phyloP scores from a whole-genome alignment of 2,888 invertebrate species.

The Drosophila incognita region DNA sequence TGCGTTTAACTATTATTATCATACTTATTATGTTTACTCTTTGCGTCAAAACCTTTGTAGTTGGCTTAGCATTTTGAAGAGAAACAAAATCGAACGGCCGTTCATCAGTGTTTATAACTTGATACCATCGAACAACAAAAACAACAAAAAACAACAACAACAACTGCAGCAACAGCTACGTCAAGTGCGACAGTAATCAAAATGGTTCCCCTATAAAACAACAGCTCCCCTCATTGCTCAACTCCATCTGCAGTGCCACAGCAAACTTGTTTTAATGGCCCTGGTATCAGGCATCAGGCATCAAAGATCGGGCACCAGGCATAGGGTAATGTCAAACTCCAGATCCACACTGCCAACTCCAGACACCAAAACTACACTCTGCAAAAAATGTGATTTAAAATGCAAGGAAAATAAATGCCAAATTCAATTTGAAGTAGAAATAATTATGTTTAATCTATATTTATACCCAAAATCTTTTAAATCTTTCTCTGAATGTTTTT shows the following conservation, averaged over 20 bases:
- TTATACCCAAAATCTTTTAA: neutral
- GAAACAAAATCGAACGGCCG: conserved; percentile 23
- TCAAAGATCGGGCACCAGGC: conserved; percentile 6
- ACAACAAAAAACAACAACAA: conserved; percentile 25
- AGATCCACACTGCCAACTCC: conserved; percentile 9
- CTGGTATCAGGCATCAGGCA: conserved; percentile 37
- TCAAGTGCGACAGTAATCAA: conserved; percentile 56
- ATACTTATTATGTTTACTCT: conserved; percentile 17
- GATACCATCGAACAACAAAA: conserved; percentile 51
- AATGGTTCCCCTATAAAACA: conserved; percentile 32
- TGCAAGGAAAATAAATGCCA: neutral
- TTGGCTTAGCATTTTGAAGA: conserved; percentile 12
- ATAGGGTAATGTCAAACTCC: conserved; percentile 35
- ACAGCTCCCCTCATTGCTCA: neutral
- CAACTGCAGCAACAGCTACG: neutral
- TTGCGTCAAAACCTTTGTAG: conserved; percentile 23
- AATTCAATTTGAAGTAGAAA: neutral
- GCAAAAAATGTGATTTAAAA: neutral
- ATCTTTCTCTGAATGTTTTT: neutral
- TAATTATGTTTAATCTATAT: neutral
- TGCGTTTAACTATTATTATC: conserved; percentile 3
- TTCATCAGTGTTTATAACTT: conserved; percentile 67
- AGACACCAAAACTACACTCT: neutral
- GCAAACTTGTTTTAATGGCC: conserved; percentile 69
- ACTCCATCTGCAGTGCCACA: conserved; percentile 11